phyloP scores from a whole-genome alignment of 2,797 vertebrate species.

The Gadopsis marmoratus region DNA sequence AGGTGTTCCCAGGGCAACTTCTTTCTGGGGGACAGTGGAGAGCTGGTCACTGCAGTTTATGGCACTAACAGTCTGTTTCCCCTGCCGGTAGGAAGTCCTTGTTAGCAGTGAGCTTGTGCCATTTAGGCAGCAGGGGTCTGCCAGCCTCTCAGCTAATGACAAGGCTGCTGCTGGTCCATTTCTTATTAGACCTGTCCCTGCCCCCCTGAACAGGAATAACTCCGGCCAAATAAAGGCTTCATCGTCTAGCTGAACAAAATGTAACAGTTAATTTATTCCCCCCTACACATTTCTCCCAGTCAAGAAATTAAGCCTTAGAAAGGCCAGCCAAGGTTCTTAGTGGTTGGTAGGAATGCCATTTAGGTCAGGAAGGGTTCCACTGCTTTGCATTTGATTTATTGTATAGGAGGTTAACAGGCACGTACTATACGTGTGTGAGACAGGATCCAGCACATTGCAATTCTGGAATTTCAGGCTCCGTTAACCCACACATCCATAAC shows the following conservation, averaged over 20 bases:
- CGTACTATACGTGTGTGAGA: constrained; percentile 64
- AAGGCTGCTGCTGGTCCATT: constrained; percentile 76
- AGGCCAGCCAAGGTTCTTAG: constrained; percentile 77
- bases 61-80: constrained; percentile 61
- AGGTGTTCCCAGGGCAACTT: constrained; percentile 68
- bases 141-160: constrained; percentile 81
- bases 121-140: constrained; percentile 84
- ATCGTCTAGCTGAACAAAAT: constrained; percentile 73
- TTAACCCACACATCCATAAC: constrained; percentile 72
- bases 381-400: constrained; percentile 76
- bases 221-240: constrained; percentile 75
- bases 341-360: constrained; percentile 78
- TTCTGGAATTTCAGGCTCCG: constrained; percentile 67
- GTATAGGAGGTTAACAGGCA: constrained; percentile 65
- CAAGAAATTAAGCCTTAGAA: constrained; percentile 74
- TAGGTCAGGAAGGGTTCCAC: constrained; percentile 74
- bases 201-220: constrained; percentile 72
- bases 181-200: constrained; percentile 76
- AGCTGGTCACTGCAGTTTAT: constrained; percentile 58
- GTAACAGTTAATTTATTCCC: constrained; percentile 85
- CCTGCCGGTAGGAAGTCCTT: constrained; percentile 74
- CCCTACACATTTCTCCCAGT: constrained; percentile 72
- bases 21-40: constrained; percentile 49
- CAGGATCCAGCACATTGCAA: constrained; percentile 68
- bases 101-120: constrained; percentile 78